Evolutionary conservation across 2,888 invertebrate species (phyloP).

Genomic region (Pinctada fucata): DNA sequence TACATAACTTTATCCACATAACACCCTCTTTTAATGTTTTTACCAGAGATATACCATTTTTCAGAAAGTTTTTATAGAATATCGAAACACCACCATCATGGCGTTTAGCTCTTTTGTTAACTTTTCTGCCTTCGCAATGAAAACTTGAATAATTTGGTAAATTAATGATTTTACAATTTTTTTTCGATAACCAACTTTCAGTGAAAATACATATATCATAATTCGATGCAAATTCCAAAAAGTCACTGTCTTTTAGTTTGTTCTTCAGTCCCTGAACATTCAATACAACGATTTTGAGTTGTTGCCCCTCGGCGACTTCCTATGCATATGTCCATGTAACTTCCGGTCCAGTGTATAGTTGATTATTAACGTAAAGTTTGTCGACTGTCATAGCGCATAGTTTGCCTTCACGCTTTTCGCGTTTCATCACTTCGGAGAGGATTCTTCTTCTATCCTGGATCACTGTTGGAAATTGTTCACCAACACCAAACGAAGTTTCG

Average conservation of each 20-base stretch:
- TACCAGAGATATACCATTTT: not conserved
- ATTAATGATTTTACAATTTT: too few species aligned
- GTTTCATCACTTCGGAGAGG: not conserved
- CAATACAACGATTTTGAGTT: not conserved
- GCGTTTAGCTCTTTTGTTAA: constrained; percentile 11
- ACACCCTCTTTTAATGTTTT: constrained; percentile 6
- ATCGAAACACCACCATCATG: constrained; percentile 11
- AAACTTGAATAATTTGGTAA: constrained; percentile 12
- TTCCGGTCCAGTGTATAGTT: not conserved
- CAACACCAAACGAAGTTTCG: not conserved
- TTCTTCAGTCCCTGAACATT: constrained; percentile 13
- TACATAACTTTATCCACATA: constrained; percentile 15
- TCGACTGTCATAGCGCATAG: not conserved
- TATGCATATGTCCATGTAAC: not conserved
- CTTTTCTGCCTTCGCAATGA: constrained; percentile 16
- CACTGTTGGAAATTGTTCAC: not conserved
- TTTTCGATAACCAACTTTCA: not conserved
- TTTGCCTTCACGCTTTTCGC: not conserved
- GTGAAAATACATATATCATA: constrained; percentile 10
- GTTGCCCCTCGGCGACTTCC: constrained; percentile 2
- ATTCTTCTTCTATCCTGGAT: constrained; percentile 3
- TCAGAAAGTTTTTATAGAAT: constrained; percentile 9
- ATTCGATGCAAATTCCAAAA: constrained; percentile 12
- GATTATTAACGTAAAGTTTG: constrained; percentile 11
- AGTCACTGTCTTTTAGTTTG: constrained; percentile 20